A percentile compares a stretch with the other conserved stretches of the same genome.
Conservation (phyloP, 2,113 vertebrate genomes). For the Sinocyclocheilus anophthalmus region DNA sequence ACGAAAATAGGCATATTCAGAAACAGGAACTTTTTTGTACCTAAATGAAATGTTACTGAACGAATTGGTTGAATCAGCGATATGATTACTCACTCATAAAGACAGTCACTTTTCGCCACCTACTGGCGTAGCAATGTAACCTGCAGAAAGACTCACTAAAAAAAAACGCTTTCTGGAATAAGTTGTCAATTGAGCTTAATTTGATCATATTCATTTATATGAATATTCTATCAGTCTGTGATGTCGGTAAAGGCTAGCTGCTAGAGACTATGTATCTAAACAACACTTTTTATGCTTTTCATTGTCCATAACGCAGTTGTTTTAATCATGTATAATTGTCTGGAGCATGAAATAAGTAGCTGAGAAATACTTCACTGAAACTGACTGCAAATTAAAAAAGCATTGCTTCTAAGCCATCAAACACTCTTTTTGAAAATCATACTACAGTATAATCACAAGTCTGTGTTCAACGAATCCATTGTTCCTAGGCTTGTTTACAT, state of each 20-base stretch:
- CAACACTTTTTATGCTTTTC: neutral
- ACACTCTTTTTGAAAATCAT: neutral
- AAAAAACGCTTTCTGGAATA: too few relatives aligned
- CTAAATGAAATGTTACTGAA: too few relatives aligned
- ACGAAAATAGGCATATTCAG: neutral
- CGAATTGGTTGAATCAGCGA: too few relatives aligned
- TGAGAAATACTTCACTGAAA: constrained; percentile 9
- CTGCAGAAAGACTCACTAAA: too few relatives aligned
- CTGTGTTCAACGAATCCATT: neutral
- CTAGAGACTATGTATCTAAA: neutral
- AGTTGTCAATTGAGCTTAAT: too few relatives aligned
- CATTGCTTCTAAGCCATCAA: constrained; percentile 2
- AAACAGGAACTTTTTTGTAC: too few relatives aligned
- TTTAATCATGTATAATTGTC: neutral
- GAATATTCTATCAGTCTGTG: neutral
- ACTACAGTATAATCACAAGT: neutral
- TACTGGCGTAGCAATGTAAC: too few relatives aligned
- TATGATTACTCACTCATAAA: too few relatives aligned
- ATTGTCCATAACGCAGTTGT: neutral
- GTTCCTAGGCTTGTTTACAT: constrained; percentile 18
- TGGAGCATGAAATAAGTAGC: constrained; percentile 1
- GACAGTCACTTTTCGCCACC: too few relatives aligned
- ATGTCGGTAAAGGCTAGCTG: neutral
- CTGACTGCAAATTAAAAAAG: neutral
- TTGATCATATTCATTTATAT: neutral